A percentile compares a stretch with the other conserved stretches of the same genome.
Conservation (phyloP, 2,888 invertebrate genomes). For the Neelides folsomi region DNA sequence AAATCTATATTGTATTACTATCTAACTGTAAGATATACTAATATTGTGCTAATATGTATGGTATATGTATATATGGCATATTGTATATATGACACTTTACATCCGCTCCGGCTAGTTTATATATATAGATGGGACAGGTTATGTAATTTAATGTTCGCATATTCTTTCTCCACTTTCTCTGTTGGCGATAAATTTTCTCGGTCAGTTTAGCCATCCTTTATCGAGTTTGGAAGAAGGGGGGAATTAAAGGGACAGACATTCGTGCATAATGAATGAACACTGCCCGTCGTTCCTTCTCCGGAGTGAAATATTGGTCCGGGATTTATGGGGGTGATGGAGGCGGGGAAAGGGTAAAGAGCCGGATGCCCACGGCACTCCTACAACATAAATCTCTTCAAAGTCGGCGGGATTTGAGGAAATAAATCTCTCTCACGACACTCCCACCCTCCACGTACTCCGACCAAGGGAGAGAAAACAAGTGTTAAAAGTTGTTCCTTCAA, state of each 20-base stretch:
- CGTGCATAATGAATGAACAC: neutral
- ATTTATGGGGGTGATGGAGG: neutral
- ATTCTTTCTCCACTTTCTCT: too few species aligned
- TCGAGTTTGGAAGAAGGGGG: too few species aligned
- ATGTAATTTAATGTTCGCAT: slow-evolving; percentile 1
- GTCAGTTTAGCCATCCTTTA: too few species aligned
- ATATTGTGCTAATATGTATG: too few species aligned
- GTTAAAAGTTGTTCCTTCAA: neutral
- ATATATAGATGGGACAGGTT: neutral
- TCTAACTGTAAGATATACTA: too few species aligned
- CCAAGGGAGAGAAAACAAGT: neutral
- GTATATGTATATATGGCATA: too few species aligned
- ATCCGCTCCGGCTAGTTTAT: too few species aligned
- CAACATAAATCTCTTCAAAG: slow-evolving; percentile 14
- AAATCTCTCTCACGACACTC: slow-evolving; percentile 9
- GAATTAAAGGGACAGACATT: neutral
- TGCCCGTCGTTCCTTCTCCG: neutral
- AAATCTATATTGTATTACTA: too few species aligned
- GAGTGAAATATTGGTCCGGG: neutral
- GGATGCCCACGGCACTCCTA: slow-evolving; percentile 20
- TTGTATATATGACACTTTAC: too few species aligned
- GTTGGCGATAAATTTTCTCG: too few species aligned
- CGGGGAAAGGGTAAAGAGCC: slow-evolving; percentile 7
- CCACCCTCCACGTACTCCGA: neutral
- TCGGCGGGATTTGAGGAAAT: slow-evolving; percentile 10